A percentile compares a stretch with the other conserved stretches of the same genome.
These are phyloP conservation scores for Panthera leo DNA, from an alignment of 2,113 vertebrate species.

Conservation along the genomic window DNA sequence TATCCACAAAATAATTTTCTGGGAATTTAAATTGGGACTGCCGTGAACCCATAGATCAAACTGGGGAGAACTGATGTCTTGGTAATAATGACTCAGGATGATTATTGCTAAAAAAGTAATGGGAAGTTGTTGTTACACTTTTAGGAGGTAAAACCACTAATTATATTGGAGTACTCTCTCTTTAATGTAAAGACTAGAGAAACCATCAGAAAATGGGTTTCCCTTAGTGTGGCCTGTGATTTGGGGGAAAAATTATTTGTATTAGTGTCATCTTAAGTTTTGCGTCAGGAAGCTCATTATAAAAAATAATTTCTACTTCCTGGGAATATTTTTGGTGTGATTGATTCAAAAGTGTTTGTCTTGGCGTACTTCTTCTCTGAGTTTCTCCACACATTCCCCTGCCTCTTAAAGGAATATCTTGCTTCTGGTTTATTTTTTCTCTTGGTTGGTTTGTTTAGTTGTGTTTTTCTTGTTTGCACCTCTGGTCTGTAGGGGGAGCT, in stretches of 20 bases:
- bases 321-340: neutral
- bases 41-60: neutral
- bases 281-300: neutral
- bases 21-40: neutral
- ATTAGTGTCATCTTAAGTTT: neutral
- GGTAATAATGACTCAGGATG: neutral
- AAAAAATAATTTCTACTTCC: neutral
- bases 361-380: neutral
- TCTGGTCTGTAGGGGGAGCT: neutral
- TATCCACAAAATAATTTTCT: neutral
- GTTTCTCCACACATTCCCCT: too few species aligned
- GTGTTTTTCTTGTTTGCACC: neutral
- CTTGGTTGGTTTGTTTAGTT: neutral
- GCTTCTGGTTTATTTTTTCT: neutral
- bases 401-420: neutral
- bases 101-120: neutral
- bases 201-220: slow-evolving; percentile 24
- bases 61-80: neutral
- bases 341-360: neutral
- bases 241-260: neutral
- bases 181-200: neutral
- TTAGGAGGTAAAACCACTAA: neutral
- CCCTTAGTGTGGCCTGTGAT: neutral
- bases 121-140: neutral
- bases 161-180: neutral